These are phyloP conservation scores for Cercopithecus mona DNA, from an alignment of 2,113 vertebrate genomes.

Conservation along the genomic window DNA sequence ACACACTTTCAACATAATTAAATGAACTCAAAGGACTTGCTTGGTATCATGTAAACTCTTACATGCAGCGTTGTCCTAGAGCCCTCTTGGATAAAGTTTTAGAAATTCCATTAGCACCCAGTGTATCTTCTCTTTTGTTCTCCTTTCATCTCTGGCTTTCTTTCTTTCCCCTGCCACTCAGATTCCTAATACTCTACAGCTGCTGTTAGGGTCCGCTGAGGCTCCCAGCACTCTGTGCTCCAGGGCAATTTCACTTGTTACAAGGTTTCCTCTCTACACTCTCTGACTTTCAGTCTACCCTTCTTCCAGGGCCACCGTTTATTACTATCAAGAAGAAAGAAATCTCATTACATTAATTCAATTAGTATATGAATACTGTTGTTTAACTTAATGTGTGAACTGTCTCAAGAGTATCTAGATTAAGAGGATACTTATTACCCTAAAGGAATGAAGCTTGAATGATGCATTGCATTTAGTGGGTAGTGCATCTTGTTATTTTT, in stretches of 20 bases:
- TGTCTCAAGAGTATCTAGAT: slow-evolving; percentile 6
- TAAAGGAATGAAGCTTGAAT: not conserved
- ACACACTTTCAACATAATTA: not conserved
- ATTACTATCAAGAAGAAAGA: not conserved
- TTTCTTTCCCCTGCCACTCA: not conserved
- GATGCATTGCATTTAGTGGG: not conserved
- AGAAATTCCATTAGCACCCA: not conserved
- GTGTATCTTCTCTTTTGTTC: not conserved
- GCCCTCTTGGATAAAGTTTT: not conserved
- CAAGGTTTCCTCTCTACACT: not conserved
- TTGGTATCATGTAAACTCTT: not conserved
- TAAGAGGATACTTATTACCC: not conserved
- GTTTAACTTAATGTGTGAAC: not conserved
- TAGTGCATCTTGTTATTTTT: not conserved
- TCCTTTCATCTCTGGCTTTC: not conserved
- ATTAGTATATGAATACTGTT: slow-evolving; percentile 44
- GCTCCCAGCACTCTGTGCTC: not conserved
- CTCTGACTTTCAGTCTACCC: not conserved
- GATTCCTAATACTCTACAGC: not conserved
- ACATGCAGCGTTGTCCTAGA: not conserved
- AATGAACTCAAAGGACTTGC: not conserved
- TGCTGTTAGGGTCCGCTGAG: not conserved
- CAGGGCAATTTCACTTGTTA: not conserved
- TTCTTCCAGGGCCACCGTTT: not conserved
- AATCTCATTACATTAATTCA: slow-evolving; percentile 40